Evolutionary conservation across 2,888 invertebrate genomes (phyloP).

Genomic region (Scaptomyza tumidula): DNA sequence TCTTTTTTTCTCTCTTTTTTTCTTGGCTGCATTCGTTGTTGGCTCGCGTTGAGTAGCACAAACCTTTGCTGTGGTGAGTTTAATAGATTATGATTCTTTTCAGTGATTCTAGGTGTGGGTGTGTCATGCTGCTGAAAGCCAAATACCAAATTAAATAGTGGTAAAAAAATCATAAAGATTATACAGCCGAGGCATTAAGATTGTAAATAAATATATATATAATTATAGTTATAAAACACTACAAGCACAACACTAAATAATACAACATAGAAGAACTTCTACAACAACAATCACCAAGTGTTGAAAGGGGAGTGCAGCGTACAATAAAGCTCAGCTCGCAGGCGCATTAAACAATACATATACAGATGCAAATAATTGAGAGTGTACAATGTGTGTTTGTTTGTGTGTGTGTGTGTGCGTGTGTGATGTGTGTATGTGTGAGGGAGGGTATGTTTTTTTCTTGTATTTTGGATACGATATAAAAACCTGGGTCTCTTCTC

Average conservation of each 20-base stretch:
- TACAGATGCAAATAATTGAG: slow-evolving; percentile 53
- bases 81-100: slow-evolving; percentile 83
- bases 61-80: slow-evolving; percentile 83
- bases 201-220: slow-evolving; percentile 17
- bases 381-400: slow-evolving; percentile 29
- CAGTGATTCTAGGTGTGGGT: slow-evolving; percentile 84
- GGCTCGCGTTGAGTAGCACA: slow-evolving; percentile 66
- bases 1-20: too few relatives aligned
- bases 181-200: slow-evolving; percentile 40
- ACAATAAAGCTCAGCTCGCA: slow-evolving; percentile 36
- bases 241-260: slow-evolving; percentile 40
- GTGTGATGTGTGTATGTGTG: slow-evolving; percentile 26
- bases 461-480: slow-evolving; percentile 69
- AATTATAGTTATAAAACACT: slow-evolving; percentile 21
- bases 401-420: slow-evolving; percentile 30
- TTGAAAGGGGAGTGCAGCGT: neutral
- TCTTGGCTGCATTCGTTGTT: slow-evolving; percentile 29
- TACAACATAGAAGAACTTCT: slow-evolving; percentile 35
- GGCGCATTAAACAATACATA: slow-evolving; percentile 34
- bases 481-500: slow-evolving; percentile 93
- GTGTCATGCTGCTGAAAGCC: slow-evolving; percentile 85
- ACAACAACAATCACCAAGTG: slow-evolving; percentile 35
- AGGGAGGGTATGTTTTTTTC: slow-evolving; percentile 18
- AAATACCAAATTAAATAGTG: slow-evolving; percentile 82
- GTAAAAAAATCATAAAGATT: slow-evolving; percentile 51